These are phyloP conservation scores for Chouioia cunea DNA, from an alignment of 2,888 invertebrate genomes.

Conservation along the genomic window DNA sequence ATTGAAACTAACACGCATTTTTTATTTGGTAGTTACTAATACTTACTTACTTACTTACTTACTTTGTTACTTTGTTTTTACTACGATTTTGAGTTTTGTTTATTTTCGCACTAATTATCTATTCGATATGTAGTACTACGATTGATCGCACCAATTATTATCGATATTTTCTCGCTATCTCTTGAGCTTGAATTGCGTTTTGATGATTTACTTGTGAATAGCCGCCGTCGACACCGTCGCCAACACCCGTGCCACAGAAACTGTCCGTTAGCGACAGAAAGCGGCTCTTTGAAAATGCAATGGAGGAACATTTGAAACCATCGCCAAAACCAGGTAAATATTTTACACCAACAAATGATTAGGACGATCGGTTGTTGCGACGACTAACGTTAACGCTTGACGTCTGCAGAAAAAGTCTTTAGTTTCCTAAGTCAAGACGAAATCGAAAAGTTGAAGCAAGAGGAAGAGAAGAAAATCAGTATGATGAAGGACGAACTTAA, in stretches of 20 bases:
- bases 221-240: conserved; percentile 74
- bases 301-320: conserved; percentile 91
- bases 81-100: conserved; percentile 27
- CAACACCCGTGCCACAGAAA: conserved; percentile 81
- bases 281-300: conserved; percentile 95
- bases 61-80: too few species aligned
- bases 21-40: conserved; percentile 24
- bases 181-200: background rate
- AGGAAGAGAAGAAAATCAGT: conserved; percentile 90
- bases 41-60: conserved; percentile 27
- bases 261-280: conserved; percentile 94
- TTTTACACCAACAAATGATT: conserved; percentile 42
- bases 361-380: background rate
- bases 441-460: conserved; percentile 92
- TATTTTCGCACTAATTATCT: conserved; percentile 29
- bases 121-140: background rate
- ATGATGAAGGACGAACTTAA: conserved; percentile 77
- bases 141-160: conserved; percentile 29
- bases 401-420: conserved; percentile 86
- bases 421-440: conserved; percentile 94
- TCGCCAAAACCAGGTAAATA: conserved; percentile 86
- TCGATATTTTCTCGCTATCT: background rate
- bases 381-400: conserved; percentile 23
- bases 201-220: conserved; percentile 43
- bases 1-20: conserved; percentile 20